A percentile compares a stretch with the other conserved stretches of the same genome.
phyloP scores from a whole-genome alignment of 2,888 invertebrate species.

The Chouioia cunea region DNA sequence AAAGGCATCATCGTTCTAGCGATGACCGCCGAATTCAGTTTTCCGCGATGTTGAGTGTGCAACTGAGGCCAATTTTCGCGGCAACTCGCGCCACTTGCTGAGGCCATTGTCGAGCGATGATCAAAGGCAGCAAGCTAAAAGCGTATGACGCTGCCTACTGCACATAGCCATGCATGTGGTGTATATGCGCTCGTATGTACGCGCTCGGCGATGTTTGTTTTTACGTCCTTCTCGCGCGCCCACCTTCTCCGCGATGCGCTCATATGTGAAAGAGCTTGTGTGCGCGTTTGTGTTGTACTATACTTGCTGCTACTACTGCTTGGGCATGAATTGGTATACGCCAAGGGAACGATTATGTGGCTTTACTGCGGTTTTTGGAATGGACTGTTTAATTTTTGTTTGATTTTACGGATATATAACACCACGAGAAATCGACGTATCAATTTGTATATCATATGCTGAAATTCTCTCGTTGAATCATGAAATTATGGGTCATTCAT shows the following conservation, averaged over 20 bases:
- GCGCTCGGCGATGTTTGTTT: constrained; percentile 25
- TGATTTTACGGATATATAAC: not conserved
- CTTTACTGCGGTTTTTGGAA: not conserved
- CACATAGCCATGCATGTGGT: no score
- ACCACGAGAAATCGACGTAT: not conserved
- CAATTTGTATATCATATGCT: not conserved
- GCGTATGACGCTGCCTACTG: constrained; percentile 15
- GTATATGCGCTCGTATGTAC: not conserved
- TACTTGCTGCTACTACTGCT: not conserved
- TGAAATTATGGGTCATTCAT: no score
- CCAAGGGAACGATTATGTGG: constrained; percentile 11
- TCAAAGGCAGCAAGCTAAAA: constrained; percentile 42
- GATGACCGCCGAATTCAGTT: constrained; percentile 39
- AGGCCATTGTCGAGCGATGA: constrained; percentile 40
- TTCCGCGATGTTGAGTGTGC: constrained; percentile 27
- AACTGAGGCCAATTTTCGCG: constrained; percentile 37
- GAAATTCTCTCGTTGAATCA: no score
- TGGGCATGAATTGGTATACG: constrained; percentile 20
- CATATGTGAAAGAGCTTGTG: not conserved
- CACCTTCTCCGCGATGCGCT: not conserved
- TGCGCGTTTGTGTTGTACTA: not conserved
- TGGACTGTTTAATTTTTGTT: not conserved
- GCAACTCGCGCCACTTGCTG: constrained; percentile 41
- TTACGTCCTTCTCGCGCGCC: constrained; percentile 13
- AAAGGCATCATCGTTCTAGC: not conserved